Base-by-base conservation (phyloP, 2,797 vertebrate species). In the Spondyliosoma cantharus region DNA sequence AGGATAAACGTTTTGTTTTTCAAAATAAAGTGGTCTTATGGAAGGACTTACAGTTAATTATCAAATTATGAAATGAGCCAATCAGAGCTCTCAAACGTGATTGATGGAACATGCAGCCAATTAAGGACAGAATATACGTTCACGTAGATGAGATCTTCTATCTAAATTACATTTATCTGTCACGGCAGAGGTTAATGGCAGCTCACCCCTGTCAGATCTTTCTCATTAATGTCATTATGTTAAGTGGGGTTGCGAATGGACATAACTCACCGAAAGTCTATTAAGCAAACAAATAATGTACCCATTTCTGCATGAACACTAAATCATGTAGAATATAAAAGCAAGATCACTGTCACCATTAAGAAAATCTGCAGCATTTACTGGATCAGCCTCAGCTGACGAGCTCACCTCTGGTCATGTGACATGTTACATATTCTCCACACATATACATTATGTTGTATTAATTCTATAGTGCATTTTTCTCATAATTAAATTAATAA, bases 251-350 rank as follows among this genome's bases (percentile, higher is more conserved):
- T 81, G 54, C 81, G 67, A 82, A 83, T 50, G 53, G 49, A 84
- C 58, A 64, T 78, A 78, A 80, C 78, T 90, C 74, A 81, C 69
- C 66, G 29, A 76, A 82, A 64, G 64, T 65, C 46, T 81, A 78
- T 85, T 66, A 90, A 76, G 68, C 78, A 85, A 86, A 88, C 80
- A 89, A 86, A 82, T 82, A 85, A 73, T 71, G 52, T 65, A 69
- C 61, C 65, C 60, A 76, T 71, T 70, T 68, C 71, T 74, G 69
- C 45, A 67, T 50, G 70, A 76, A 53, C 61, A 66, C 45, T 80
- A 69, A 87, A 82, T 83, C 56, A 78, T 65, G 58, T 60, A 57
- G 65, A 87, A 60, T 54, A 65, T 69, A 61, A 82, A 82, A 82
- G 54, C 53, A 78, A 63, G 12, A 79, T 73, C 58, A 68, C 27